phyloP scores from a whole-genome alignment of 2,888 invertebrate genomes.

The Perizoma flavofasciatum region DNA sequence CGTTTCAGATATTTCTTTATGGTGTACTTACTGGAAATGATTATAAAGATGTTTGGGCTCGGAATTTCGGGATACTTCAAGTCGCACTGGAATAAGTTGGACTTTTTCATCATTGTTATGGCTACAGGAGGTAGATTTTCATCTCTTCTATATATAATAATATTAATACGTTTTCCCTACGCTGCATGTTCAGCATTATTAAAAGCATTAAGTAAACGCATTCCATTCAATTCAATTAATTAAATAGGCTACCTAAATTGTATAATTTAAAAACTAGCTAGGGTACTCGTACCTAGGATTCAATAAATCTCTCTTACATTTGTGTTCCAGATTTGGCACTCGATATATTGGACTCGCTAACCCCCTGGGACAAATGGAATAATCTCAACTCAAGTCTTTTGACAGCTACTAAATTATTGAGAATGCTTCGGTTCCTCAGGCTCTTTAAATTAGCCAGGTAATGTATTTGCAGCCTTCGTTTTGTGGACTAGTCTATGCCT shows the following conservation, averaged over 20 bases:
- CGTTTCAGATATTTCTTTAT: constrained; percentile 63
- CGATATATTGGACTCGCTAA: constrained; percentile 66
- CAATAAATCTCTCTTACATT: no score
- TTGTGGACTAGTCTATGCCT: no score
- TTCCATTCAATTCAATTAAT: no score
- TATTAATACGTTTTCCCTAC: no score
- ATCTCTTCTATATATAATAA: no score
- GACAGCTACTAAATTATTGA: constrained; percentile 71
- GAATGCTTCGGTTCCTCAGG: constrained; percentile 73
- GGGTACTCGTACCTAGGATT: no score
- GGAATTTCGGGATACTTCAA: constrained; percentile 73
- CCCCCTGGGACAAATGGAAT: constrained; percentile 70
- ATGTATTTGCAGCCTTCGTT: not conserved
- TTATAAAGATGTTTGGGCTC: constrained; percentile 67
- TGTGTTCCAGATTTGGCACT: constrained; percentile 65
- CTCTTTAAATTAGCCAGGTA: constrained; percentile 73
- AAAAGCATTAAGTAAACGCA: no score
- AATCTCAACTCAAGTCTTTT: constrained; percentile 70
- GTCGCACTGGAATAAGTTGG: constrained; percentile 84
- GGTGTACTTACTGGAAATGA: constrained; percentile 72
- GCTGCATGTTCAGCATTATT: no score
- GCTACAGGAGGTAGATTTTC: constrained; percentile 65
- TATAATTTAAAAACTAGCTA: no score
- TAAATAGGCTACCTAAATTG: no score
- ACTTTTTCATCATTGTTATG: constrained; percentile 79